A percentile compares a stretch with the other conserved stretches of the same genome.
These are phyloP conservation scores for Ciconia nigra DNA, from an alignment of 2,797 vertebrate species.

Conservation along the genomic window DNA sequence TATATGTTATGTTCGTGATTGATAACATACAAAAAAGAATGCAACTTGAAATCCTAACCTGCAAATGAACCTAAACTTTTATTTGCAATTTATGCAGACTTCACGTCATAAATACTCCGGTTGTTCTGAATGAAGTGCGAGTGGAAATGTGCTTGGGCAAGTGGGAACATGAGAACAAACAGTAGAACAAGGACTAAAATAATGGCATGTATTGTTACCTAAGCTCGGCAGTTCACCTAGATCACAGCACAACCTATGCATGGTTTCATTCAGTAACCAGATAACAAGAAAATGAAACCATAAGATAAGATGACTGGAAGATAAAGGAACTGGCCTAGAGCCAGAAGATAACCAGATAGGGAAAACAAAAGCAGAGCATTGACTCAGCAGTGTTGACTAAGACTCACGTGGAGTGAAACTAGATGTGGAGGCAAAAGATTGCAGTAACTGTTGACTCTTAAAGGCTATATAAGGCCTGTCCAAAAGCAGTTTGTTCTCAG, in stretches of 20 bases:
- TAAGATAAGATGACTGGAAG: not conserved
- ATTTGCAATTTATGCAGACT: not conserved
- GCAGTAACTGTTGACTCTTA: not conserved
- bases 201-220: not conserved
- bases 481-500: not conserved
- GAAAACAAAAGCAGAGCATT: slow-evolving; percentile 3
- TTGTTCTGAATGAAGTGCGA: not conserved
- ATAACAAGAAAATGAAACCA: not conserved
- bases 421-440: not conserved
- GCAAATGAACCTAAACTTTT: not conserved
- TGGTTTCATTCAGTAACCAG: not conserved
- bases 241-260: not conserved
- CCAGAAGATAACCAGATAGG: not conserved
- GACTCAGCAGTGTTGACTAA: not conserved
- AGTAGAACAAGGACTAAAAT: not conserved
- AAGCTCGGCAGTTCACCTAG: not conserved
- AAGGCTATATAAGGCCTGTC: not conserved
- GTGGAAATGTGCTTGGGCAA: not conserved
- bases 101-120: not conserved
- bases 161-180: not conserved
- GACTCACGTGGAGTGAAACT: not conserved
- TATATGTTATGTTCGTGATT: not conserved
- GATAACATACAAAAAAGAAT: not conserved
- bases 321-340: not conserved
- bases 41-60: not conserved